Conservation (phyloP, 2,797 vertebrate species). For the Leucoraja ocellata region DNA sequence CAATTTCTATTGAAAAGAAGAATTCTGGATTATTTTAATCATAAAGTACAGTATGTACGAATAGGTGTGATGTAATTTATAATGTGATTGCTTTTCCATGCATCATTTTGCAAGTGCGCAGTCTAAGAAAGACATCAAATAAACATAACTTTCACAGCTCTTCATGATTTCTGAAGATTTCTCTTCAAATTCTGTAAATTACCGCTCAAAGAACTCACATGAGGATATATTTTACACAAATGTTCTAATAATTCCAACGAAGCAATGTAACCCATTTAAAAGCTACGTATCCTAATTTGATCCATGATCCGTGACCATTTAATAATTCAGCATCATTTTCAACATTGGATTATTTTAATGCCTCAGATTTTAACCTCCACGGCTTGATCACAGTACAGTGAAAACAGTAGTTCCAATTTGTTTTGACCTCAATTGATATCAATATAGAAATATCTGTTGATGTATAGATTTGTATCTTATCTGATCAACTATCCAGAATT, state of each 20-base stretch:
- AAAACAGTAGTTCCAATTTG: neutral
- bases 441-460: neutral
- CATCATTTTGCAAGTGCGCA: no score
- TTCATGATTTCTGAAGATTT: no score
- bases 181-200: neutral
- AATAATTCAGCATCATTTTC: constrained; percentile 1
- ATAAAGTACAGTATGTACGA: no score
- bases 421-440: constrained; percentile 1
- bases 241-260: neutral
- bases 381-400: neutral
- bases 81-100: no score
- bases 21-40: no score
- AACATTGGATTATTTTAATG: neutral
- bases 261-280: constrained; percentile 4
- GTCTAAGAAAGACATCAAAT: no score
- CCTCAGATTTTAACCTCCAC: neutral
- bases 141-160: no score
- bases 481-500: neutral
- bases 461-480: neutral
- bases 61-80: no score
- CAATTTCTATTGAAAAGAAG: no score
- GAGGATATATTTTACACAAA: no score
- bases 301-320: neutral
- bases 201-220: no score
- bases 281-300: neutral